phyloP scores from a whole-genome alignment of 1,140 invertebrate genomes.

The Tetramorium alpestre region DNA sequence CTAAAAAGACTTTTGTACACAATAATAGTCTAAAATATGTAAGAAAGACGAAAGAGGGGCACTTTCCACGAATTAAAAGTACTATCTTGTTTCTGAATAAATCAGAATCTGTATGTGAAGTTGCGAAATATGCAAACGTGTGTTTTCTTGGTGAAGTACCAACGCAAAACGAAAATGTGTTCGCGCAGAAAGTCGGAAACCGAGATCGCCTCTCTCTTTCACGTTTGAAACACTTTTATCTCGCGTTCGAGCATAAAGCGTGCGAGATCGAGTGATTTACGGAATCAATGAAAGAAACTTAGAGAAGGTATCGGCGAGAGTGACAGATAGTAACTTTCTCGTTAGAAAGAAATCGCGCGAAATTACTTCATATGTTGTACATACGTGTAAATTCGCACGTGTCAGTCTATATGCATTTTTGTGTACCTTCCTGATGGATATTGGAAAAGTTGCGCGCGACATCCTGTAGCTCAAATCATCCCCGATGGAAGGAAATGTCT shows the following conservation, averaged over 20 bases:
- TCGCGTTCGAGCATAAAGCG: background rate
- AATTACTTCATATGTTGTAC: constrained; percentile 36
- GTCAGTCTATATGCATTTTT: constrained; percentile 48
- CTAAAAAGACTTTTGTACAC: background rate
- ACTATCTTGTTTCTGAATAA: constrained; percentile 22
- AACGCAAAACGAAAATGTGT: background rate
- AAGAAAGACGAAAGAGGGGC: background rate
- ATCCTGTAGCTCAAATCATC: constrained; percentile 64
- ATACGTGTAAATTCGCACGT: constrained; percentile 53
- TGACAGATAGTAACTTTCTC: constrained; percentile 45
- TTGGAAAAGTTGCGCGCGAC: constrained; percentile 74
- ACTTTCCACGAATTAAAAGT: background rate
- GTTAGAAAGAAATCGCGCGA: constrained; percentile 59
- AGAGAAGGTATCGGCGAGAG: background rate
- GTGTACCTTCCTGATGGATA: constrained; percentile 65
- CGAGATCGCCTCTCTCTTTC: background rate
- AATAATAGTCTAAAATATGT: background rate
- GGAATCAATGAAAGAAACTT: background rate
- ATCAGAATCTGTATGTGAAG: background rate
- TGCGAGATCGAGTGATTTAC: constrained; percentile 1
- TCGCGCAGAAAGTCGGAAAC: background rate
- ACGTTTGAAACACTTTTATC: background rate
- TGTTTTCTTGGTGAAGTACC: background rate
- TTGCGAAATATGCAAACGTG: constrained; percentile 8
- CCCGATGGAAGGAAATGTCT: constrained; percentile 58